Percentiles rank a stretch among this genome's conserved stretches.
phyloP scores from a whole-genome alignment of 2,797 vertebrate species.

The Anguilla anguilla region DNA sequence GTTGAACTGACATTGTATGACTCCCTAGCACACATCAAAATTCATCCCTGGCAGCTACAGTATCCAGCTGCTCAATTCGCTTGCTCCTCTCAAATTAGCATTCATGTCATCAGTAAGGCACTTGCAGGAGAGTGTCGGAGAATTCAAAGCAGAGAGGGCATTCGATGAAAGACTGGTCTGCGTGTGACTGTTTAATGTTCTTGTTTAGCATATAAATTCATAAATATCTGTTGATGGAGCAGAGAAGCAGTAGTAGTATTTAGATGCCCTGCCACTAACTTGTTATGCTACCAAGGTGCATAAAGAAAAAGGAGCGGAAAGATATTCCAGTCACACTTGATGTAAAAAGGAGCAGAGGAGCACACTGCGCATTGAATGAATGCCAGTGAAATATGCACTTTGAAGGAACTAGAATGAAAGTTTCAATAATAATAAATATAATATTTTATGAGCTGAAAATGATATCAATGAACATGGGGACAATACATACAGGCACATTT shows the following conservation, averaged over 20 bases:
- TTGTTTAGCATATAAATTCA: not conserved
- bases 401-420: not conserved
- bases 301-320: too few relatives aligned
- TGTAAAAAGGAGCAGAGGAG: too few relatives aligned
- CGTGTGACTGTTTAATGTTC: not conserved
- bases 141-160: conserved; percentile 8
- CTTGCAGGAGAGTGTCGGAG: not conserved
- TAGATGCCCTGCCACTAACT: not conserved
- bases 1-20: not conserved
- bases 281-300: not conserved
- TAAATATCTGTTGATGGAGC: not conserved
- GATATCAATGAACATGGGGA: not conserved
- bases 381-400: not conserved
- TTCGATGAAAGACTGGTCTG: not conserved
- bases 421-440: not conserved
- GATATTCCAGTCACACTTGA: too few relatives aligned
- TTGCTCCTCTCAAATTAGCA: not conserved
- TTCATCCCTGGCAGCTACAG: not conserved
- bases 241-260: not conserved
- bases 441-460: not conserved
- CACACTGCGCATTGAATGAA: too few relatives aligned
- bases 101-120: conserved; percentile 3
- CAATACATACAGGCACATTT: too few relatives aligned
- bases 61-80: not conserved
- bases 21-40: not conserved